phyloP scores from a whole-genome alignment of 1,140 invertebrate genomes.

The Diprion similis region DNA sequence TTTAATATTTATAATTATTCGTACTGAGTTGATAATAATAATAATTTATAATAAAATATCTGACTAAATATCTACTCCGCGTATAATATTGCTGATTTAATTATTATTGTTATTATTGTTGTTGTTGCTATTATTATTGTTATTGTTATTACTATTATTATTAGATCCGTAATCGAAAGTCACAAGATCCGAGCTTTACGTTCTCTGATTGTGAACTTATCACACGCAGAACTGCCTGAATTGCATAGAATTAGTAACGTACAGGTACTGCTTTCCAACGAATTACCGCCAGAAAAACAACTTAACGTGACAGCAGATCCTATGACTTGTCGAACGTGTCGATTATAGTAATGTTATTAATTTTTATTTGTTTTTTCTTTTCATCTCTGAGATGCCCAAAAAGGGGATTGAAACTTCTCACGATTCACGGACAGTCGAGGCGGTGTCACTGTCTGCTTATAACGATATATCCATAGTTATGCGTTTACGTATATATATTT shows the following conservation, averaged over 20 bases:
- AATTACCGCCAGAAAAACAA: no score
- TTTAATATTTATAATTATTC: conserved; percentile 25
- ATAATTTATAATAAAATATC: conserved; percentile 38
- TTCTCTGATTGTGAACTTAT: no score
- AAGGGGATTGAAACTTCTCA: no score
- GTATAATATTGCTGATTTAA: conserved; percentile 35
- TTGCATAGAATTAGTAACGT: no score
- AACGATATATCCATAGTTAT: no score
- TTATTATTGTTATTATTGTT: not conserved
- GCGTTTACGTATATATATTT: not conserved
- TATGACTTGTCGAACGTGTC: not conserved
- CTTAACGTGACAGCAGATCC: not conserved
- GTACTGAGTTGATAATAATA: conserved; percentile 35
- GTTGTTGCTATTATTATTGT: not conserved
- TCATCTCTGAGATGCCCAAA: no score
- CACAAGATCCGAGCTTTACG: not conserved
- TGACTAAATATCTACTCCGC: conserved; percentile 35
- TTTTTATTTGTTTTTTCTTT: no score
- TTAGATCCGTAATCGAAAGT: not conserved
- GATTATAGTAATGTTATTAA: not conserved
- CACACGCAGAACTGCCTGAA: no score
- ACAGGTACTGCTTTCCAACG: no score
- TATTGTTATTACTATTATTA: not conserved
- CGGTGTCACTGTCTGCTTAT: no score
- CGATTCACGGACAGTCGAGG: no score